A percentile compares a stretch with the other conserved stretches of the same genome.
Conservation (phyloP, 1,140 invertebrate genomes). For the Drosophila ironensis region DNA sequence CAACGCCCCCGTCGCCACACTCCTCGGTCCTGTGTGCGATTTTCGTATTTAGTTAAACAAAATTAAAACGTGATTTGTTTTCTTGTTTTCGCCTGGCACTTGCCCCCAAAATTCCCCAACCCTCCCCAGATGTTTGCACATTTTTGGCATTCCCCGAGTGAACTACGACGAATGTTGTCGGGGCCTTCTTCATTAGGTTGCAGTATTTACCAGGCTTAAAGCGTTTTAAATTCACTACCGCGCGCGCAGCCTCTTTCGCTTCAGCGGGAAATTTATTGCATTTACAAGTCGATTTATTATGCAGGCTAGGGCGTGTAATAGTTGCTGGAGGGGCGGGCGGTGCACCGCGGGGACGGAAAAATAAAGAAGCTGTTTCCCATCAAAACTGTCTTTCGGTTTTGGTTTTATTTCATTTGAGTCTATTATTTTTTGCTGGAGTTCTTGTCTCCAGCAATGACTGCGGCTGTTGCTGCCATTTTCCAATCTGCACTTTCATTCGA, state of each 20-base stretch:
- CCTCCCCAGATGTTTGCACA: conserved; percentile 49
- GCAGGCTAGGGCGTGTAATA: conserved; percentile 9
- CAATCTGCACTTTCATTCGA: conserved; percentile 78
- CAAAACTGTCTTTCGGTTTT: conserved; percentile 60
- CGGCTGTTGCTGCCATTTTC: conserved; percentile 63
- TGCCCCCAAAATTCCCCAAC: conserved; percentile 26
- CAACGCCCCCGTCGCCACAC: background rate
- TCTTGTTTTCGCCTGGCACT: conserved; percentile 73
- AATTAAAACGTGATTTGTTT: conserved; percentile 81
- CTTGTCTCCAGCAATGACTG: background rate
- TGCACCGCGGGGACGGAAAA: background rate
- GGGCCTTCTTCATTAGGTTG: conserved; percentile 40
- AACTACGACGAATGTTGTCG: conserved; percentile 29
- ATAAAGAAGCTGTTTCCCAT: conserved; percentile 44
- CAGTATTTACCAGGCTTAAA: conserved; percentile 46
- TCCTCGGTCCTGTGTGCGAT: conserved; percentile 53
- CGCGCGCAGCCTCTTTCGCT: conserved; percentile 15
- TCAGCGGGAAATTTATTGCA: conserved; percentile 74
- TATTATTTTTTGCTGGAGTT: background rate
- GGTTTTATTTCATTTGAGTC: conserved; percentile 2
- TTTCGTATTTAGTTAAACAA: conserved; percentile 80
- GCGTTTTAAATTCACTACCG: conserved; percentile 71
- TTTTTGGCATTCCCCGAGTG: conserved; percentile 61
- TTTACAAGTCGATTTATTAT: conserved; percentile 79
- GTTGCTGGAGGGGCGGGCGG: no score